These are phyloP conservation scores for Lingula anatina DNA, from an alignment of 2,888 invertebrate species.

Conservation along the genomic window DNA sequence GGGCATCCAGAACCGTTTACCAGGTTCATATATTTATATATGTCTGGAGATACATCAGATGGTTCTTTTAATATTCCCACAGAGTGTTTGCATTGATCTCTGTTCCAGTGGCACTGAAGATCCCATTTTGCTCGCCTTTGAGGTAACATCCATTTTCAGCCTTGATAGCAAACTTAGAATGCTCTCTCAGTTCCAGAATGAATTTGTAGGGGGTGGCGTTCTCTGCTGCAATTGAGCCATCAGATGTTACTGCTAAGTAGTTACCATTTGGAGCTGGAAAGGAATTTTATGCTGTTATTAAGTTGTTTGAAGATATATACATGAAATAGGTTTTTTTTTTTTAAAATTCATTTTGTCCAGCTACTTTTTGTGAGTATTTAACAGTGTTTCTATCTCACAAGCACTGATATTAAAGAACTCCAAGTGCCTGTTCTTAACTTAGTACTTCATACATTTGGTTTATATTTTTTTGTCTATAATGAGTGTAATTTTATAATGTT, in stretches of 20 bases:
- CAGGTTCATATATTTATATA: no score
- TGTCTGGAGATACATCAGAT: no score
- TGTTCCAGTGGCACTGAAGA: constrained; percentile 27
- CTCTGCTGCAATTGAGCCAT: constrained; percentile 75
- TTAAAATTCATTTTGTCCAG: neutral
- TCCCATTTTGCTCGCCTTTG: constrained; percentile 49
- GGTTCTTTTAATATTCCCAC: constrained; percentile 27
- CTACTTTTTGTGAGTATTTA: neutral
- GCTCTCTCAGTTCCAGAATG: constrained; percentile 87
- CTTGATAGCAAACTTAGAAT: constrained; percentile 87
- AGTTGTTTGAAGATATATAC: neutral
- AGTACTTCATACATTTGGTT: no score
- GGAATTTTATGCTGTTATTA: neutral
- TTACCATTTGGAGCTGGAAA: constrained; percentile 79
- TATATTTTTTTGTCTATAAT: no score
- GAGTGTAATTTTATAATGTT: no score
- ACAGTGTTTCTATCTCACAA: no score
- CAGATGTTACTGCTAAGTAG: constrained; percentile 89
- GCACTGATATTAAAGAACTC: no score
- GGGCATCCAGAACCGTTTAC: no score
- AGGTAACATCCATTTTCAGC: constrained; percentile 59
- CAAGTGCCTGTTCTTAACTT: no score
- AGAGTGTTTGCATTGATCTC: constrained; percentile 14
- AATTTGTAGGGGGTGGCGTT: constrained; percentile 79
- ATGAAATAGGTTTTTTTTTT: no score